Conservation (phyloP, 2,113 vertebrate genomes). For the Noturus placidus region DNA sequence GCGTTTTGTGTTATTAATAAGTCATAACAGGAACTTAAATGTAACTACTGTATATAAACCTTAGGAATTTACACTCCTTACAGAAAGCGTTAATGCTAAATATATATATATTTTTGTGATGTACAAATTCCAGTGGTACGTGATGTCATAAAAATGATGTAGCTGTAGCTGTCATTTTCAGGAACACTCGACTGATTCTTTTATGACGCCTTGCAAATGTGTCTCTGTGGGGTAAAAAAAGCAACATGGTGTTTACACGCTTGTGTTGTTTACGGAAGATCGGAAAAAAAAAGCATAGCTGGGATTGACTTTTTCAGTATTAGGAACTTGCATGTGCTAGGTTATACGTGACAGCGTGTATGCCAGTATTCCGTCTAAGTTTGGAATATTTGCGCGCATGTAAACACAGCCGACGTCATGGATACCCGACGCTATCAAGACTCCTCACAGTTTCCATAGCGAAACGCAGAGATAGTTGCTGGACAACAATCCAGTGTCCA, state of each 20-base stretch:
- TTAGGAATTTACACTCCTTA: not conserved
- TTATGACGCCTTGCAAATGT: not conserved
- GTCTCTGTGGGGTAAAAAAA: not conserved
- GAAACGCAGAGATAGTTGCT: not conserved
- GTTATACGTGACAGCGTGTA: not conserved
- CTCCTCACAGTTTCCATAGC: slow-evolving; percentile 6
- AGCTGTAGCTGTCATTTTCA: not conserved
- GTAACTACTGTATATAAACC: not conserved
- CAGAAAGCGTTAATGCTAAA: not conserved
- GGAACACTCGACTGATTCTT: not conserved
- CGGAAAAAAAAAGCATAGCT: not conserved
- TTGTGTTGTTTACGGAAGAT: not conserved
- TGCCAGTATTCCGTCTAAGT: not conserved
- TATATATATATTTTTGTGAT: not conserved
- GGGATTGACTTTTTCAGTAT: not conserved
- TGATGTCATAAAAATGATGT: not conserved
- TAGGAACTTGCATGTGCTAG: not conserved
- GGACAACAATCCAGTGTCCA: not conserved
- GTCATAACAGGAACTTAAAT: not conserved
- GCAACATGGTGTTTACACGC: not conserved
- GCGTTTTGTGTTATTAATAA: not conserved
- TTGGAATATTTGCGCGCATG: not conserved
- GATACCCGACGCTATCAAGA: not conserved
- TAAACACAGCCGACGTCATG: not conserved
- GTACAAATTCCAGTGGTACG: not conserved